Evolutionary conservation across 2,888 invertebrate species (phyloP).

Genomic region (Caenorhabditis angaria): DNA sequence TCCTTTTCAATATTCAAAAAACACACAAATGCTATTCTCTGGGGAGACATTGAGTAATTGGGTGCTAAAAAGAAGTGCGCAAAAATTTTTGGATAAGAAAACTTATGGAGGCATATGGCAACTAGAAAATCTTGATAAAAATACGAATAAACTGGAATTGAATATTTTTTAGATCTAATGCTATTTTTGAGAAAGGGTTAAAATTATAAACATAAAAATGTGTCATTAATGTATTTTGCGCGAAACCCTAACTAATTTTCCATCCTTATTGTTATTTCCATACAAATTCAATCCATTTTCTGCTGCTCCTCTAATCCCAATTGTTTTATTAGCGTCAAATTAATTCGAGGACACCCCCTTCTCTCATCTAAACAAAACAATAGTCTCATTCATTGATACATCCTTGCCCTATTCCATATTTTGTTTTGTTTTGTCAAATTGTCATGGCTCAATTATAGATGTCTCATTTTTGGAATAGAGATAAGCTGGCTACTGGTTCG

Average conservation of each 20-base stretch:
- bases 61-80: conserved; percentile 4
- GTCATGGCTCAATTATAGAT: background rate
- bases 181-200: background rate
- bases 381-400: conserved; percentile 1
- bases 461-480: background rate
- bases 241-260: background rate
- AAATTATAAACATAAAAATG: no score
- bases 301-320: conserved; percentile 4
- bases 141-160: background rate
- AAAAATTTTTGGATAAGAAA: background rate
- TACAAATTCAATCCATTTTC: background rate
- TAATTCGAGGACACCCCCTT: background rate
- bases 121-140: background rate
- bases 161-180: background rate
- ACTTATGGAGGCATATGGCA: conserved; percentile 1
- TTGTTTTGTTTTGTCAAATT: conserved; percentile 3
- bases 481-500: background rate
- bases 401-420: no score
- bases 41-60: background rate
- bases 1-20: background rate
- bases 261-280: background rate
- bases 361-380: conserved; percentile 2
- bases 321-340: background rate
- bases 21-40: background rate
- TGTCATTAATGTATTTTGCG: background rate